Conservation (phyloP, 2,113 vertebrate genomes). For the Ibidorhyncha struthersii region DNA sequence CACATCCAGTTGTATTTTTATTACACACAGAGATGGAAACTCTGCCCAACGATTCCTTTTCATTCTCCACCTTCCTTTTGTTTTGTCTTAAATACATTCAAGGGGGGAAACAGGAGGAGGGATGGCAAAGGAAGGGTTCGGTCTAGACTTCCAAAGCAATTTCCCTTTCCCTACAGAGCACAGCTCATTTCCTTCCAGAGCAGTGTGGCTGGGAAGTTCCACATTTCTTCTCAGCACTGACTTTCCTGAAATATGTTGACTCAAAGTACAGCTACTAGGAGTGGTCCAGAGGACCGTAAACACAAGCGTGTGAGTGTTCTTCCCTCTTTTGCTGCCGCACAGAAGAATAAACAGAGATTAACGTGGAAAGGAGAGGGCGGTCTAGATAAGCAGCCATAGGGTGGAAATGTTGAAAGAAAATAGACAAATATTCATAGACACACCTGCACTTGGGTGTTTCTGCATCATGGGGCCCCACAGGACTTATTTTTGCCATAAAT, state of each 20-base stretch:
- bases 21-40: slow-evolving; percentile 5
- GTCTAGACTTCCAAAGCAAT: slow-evolving; percentile 65
- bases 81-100: slow-evolving; percentile 38
- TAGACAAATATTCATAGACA: slow-evolving; percentile 26
- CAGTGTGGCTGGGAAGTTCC: not conserved
- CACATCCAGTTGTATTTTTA: not conserved
- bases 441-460: slow-evolving; percentile 39
- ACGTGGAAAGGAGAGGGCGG: not conserved
- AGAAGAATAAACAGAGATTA: not conserved
- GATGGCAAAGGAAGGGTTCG: slow-evolving; percentile 45
- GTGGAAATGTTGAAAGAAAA: slow-evolving; percentile 15
- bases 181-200: slow-evolving; percentile 60
- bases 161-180: slow-evolving; percentile 62
- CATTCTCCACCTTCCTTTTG: slow-evolving; percentile 30
- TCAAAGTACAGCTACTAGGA: slow-evolving; percentile 38
- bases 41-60: not conserved
- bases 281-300: slow-evolving; percentile 1
- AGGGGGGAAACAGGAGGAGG: slow-evolving; percentile 2
- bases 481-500: slow-evolving; percentile 5
- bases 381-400: slow-evolving; percentile 12
- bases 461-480: not conserved
- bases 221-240: slow-evolving; percentile 13
- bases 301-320: not conserved
- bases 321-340: not conserved
- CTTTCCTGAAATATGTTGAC: slow-evolving; percentile 43